These are phyloP conservation scores for Schizopygopsis pylzovi DNA, from an alignment of 2,797 vertebrate genomes.

Conservation along the genomic window DNA sequence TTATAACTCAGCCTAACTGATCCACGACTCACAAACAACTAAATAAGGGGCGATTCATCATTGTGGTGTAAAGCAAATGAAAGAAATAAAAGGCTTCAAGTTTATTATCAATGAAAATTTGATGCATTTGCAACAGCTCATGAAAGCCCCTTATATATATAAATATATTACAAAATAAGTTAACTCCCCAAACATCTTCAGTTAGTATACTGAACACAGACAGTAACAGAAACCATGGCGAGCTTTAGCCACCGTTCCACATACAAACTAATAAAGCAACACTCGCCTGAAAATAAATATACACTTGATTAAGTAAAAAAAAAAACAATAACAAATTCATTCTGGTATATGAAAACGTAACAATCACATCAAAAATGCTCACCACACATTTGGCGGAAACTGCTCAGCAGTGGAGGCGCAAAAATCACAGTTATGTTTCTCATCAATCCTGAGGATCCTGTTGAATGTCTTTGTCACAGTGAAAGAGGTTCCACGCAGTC, in stretches of 20 bases:
- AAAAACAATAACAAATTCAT: slow-evolving; percentile 33
- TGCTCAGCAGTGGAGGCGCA: slow-evolving; percentile 14
- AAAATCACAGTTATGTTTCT: slow-evolving; percentile 49
- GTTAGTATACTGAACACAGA: slow-evolving; percentile 45
- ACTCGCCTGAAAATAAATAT: slow-evolving; percentile 71
- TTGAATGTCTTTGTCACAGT: slow-evolving; percentile 71
- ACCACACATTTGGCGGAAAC: slow-evolving; percentile 28
- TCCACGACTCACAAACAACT: background rate
- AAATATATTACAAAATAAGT: slow-evolving; percentile 57
- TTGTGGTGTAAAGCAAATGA: slow-evolving; percentile 17
- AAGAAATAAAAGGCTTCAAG: slow-evolving; percentile 42
- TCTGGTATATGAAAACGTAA: slow-evolving; percentile 37
- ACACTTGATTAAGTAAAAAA: slow-evolving; percentile 57
- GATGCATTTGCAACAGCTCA: slow-evolving; percentile 58
- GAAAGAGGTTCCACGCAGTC: slow-evolving; percentile 62
- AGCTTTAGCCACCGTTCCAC: slow-evolving; percentile 25
- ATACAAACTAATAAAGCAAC: slow-evolving; percentile 48
- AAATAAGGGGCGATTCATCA: background rate
- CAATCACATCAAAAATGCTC: slow-evolving; percentile 37
- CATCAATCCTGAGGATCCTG: slow-evolving; percentile 68
- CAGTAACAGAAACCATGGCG: slow-evolving; percentile 40
- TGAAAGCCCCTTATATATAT: slow-evolving; percentile 45
- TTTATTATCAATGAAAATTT: slow-evolving; percentile 44
- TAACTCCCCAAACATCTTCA: slow-evolving; percentile 47
- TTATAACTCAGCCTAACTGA: slow-evolving; percentile 12